Conservation (phyloP, 2,797 vertebrate genomes). For the Eidolon dupreanum region DNA sequence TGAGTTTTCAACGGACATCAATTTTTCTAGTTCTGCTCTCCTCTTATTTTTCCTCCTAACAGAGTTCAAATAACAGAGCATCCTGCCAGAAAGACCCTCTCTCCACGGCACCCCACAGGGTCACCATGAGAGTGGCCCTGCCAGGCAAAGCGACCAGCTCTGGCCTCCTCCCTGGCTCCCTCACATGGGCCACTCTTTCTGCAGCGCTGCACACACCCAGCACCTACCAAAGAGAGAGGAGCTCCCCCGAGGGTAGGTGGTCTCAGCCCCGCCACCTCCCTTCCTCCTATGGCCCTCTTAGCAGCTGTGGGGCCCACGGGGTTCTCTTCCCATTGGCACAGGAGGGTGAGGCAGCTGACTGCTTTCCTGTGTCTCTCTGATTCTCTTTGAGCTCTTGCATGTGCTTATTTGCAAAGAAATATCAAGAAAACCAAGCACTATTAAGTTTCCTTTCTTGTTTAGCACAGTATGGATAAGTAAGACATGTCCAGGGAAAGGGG, state of each 20-base stretch:
- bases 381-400: background rate
- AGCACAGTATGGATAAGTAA: background rate
- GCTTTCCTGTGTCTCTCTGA: background rate
- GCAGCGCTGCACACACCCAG: too few relatives aligned
- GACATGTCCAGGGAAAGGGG: background rate
- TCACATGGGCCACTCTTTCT: background rate
- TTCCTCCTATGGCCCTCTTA: background rate
- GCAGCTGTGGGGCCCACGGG: background rate
- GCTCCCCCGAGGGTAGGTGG: accelerated
- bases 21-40: background rate
- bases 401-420: background rate
- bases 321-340: background rate
- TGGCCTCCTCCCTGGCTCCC: background rate
- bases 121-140: background rate
- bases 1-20: background rate
- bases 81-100: background rate
- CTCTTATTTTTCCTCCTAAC: background rate
- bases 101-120: too few relatives aligned
- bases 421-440: background rate
- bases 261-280: accelerated
- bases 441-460: background rate
- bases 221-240: too few relatives aligned
- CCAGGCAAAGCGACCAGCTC: background rate
- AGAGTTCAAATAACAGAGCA: background rate
- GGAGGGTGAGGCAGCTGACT: background rate